Base-by-base conservation (phyloP, 2,113 vertebrate species). In the Gracilinanus agilis region DNA sequence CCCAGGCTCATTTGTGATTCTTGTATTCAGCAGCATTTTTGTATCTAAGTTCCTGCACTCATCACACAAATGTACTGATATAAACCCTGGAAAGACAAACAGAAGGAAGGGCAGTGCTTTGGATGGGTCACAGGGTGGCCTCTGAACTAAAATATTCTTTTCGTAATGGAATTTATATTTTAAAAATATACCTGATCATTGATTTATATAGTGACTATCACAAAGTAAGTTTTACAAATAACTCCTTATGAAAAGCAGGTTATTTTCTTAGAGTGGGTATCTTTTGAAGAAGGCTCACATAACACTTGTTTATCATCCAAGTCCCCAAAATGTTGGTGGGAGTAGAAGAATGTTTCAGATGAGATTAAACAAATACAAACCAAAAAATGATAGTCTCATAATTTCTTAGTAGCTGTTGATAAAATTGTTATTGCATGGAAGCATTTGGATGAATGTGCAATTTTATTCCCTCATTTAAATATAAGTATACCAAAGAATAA, bases 281-380 rank as follows among this genome's bases (percentile, higher is more conserved):
- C 49, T 34, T 54, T 55, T 92, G 44, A 95, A 93, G 29, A 61
- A 1, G 67, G 94, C 92, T 88, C 88, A 94, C 24, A 27, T 54
- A 44, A 67, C 55, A 90, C 44, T 92, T 91, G 67, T 83, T 83
- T 83, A 93, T 21, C 21, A 90, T 91, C 53, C 0, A 11, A 90
- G 23, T 44, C 24, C 24, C 56, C 88, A 90, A 49, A 10, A 91
- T 54, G 19, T 94, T 91, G 2, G 0, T 4, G 55, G 58, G 75
- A 53, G 40, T 90, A 61, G 67, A 89, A 88, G 49, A 54, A 40
- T 13, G 49, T 24, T 75, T 27, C 75, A 54, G 44, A 92, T 56
- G 83, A 96, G 96, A 94, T 83, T 83, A 95, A 96, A 93, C 55
- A 94, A 54, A 92, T 11, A 29, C 55, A 96, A 34, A 90, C 83